Evolutionary conservation across 2,113 vertebrate species (phyloP), one percentile per base, ranked within the genome.

Genomic region (Pteronura brasiliensis): DNA sequence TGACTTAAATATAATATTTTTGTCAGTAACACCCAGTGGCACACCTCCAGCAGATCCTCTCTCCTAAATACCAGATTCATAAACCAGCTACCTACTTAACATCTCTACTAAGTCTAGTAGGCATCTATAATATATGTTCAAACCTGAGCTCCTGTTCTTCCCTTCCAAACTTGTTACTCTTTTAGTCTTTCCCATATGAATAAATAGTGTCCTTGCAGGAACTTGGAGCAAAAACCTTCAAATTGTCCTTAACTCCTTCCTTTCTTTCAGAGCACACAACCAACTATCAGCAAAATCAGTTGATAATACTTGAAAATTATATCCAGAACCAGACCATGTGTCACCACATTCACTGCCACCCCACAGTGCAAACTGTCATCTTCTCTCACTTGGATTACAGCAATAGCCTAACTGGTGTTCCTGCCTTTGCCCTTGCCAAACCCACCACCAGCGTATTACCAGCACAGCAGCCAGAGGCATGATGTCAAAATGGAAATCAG

Each of bases 401-500:
- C 10, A 61, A 69, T 4, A 89, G 6, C 21, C 61, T 65, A 57
- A 52, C 25, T 84, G 49, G 34, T 94, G n/a, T 74, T 79, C 14
- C n/a, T 85, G 44, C 55, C 55, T 92, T 69, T 86, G 65, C 39
- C 17, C 42, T 72, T 90, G 42, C 79, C 77, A 63, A 74, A 55
- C 34, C 47, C 39, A 88, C 55, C 15, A 81, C 1, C 36, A 88
- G 52, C n/a, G n/a, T 52, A 72, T 36, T 69, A 86, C 47, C 25
- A 79, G 91, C 29, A 77, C 18, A 71, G 44, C 52, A 88, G 31
- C 44, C 52, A 91, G 9, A 94, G 25, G 29, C 61, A 57, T n/a
- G 39, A 84, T 82, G 67, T 57, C n/a, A 88, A 95, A 96, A 71
- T 61, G 20, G 65, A 79, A 96, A 88, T 69, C 84, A 77, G 17